Evolutionary conservation across 2,113 vertebrate species (phyloP), one percentile per base, ranked within the genome.

Genomic region (Eurystomus gularis): DNA sequence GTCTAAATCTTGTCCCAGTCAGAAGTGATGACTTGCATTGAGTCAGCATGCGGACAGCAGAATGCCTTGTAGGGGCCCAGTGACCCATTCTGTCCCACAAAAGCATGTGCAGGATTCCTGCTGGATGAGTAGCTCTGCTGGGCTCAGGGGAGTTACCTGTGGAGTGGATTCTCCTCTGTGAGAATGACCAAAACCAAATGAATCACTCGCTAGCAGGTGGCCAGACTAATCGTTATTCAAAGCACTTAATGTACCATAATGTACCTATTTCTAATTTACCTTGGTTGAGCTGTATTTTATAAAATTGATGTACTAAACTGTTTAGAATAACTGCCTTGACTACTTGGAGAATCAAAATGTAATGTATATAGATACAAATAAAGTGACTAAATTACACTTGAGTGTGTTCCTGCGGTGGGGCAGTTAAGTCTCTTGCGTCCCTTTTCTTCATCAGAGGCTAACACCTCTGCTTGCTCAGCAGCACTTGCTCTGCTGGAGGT

Each of bases 241-340:
- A 97, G 91, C 90, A 96, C 96, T 97, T 96, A 96, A 90, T 98
- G 97, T 98, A 98, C 89, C 70, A 97, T 98, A 98, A 90, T 98
- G 96, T 98, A 96, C 97, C 97, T 97, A 97, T 98, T 98, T 98
- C 94, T 97, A 92, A 93, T 82, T 55, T 97, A 97, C 89, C 69
- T 97, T 96, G 92, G 94, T 97, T 95, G 65, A 95, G 58, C 65
- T 97, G 93, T 94, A 86, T 98, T 98, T 98, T 98, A 97, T 98
- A 98, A 97, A 82, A 94, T 73, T 88, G 76, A 94, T 91, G 92
- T 97, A 95, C 96, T 98, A 97, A 97, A 89, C 84, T 95, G 88
- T 97, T 98, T 97, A 94, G 94, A 94, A 92, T 79, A 96, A 97
- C 82, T 58, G 48, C 97, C 69, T 94, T 98, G 96, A 90, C 57